Conservation (phyloP, 2,888 invertebrate genomes). For the Cataglyphis albicans region DNA sequence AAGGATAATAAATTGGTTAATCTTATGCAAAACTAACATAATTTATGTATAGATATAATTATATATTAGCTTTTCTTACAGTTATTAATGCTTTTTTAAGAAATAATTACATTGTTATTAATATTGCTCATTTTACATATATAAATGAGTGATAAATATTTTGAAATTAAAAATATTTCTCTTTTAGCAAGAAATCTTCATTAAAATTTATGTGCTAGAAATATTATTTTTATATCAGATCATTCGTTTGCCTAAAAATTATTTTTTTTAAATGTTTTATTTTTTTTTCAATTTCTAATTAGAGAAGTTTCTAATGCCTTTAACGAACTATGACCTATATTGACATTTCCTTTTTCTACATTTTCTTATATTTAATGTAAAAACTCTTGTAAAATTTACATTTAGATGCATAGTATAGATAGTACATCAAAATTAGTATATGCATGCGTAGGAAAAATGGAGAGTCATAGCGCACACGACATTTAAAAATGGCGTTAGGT, state of each 20-base stretch:
- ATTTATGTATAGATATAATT: not conserved
- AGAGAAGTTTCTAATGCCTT: constrained; percentile 3
- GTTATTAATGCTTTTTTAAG: not conserved
- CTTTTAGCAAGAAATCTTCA: not conserved
- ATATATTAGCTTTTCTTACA: not conserved
- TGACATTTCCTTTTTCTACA: constrained; percentile 27
- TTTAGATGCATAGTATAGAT: not conserved
- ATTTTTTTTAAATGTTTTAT: not conserved
- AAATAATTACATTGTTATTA: not conserved
- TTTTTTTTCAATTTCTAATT: not conserved
- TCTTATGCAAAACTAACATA: not conserved
- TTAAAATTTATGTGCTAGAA: not conserved
- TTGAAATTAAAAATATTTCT: constrained; percentile 11
- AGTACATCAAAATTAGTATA: constrained; percentile 30
- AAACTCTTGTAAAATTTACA: constrained; percentile 29
- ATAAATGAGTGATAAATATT: not conserved
- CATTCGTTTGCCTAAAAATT: not conserved
- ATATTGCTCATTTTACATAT: not conserved
- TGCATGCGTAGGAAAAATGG: constrained; percentile 47
- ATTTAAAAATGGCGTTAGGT: constrained; percentile 56
- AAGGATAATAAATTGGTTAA: not conserved
- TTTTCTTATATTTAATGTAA: constrained; percentile 26
- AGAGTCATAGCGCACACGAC: constrained; percentile 44
- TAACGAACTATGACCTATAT: constrained; percentile 18
- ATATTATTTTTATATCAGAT: not conserved